These are phyloP conservation scores for Lepidonotus clava DNA, from an alignment of 2,888 invertebrate genomes.

Conservation along the genomic window DNA sequence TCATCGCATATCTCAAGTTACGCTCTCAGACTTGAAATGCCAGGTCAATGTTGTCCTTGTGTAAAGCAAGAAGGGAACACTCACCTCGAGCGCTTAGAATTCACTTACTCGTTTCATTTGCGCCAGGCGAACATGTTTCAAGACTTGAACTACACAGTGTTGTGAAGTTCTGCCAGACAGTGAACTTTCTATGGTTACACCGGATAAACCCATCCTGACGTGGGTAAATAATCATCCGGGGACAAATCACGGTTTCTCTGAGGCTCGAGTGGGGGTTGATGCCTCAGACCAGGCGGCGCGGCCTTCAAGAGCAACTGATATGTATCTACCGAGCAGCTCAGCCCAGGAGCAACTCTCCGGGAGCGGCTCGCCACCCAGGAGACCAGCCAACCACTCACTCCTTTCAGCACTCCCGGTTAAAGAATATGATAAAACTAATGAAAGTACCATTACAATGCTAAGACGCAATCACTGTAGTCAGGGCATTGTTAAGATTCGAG, in stretches of 20 bases:
- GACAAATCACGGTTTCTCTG: constrained; percentile 31
- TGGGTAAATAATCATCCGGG: constrained; percentile 36
- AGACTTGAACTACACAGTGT: constrained; percentile 45
- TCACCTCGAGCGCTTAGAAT: neutral
- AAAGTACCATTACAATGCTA: no score
- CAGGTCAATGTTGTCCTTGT: constrained; percentile 15
- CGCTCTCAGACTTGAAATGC: neutral
- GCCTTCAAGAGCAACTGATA: constrained; percentile 29
- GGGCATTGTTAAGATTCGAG: no score
- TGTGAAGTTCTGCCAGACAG: constrained; percentile 49
- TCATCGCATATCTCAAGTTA: no score
- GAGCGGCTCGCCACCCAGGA: neutral
- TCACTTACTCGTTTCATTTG: constrained; percentile 42
- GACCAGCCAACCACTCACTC: neutral
- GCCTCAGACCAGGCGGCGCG: constrained; percentile 36
- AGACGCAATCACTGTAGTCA: no score
- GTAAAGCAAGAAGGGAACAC: neutral
- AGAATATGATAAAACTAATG: no score
- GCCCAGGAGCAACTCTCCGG: neutral
- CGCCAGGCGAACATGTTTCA: constrained; percentile 31
- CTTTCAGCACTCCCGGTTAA: no score
- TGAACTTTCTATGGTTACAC: constrained; percentile 53
- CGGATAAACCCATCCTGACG: constrained; percentile 9
- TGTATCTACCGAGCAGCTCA: constrained; percentile 1
- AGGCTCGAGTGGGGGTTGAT: neutral